phyloP scores from a whole-genome alignment of 1,140 invertebrate species.

The Drosophila equinoxialis region DNA sequence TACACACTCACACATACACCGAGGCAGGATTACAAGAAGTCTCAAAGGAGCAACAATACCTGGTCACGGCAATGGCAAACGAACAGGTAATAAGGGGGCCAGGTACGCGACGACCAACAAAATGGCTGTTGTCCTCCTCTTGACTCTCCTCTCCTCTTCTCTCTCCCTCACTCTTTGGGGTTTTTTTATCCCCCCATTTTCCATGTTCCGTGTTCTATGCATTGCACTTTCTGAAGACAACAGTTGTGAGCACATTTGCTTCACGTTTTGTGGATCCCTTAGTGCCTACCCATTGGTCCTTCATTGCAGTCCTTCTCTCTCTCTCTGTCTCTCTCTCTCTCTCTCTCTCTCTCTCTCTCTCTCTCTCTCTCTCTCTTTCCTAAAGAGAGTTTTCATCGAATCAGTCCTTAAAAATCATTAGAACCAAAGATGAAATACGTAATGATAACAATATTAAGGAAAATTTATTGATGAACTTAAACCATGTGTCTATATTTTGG shows the following conservation, averaged over 20 bases:
- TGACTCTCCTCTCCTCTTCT: constrained; percentile 38
- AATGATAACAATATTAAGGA: too few relatives aligned
- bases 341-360: too few relatives aligned
- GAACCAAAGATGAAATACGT: too few relatives aligned
- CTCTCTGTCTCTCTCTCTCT: too few relatives aligned
- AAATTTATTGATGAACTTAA: too few relatives aligned
- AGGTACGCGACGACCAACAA: constrained; percentile 24
- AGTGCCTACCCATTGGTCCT: not conserved
- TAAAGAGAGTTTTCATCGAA: too few relatives aligned
- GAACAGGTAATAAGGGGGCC: not conserved
- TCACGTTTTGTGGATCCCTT: not conserved
- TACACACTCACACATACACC: constrained; percentile 26
- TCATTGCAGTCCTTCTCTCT: too few relatives aligned
- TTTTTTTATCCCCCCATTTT: not conserved
- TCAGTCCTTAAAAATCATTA: too few relatives aligned
- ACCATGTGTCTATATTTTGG: too few relatives aligned
- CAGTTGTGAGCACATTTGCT: too few relatives aligned
- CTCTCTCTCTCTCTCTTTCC: too few relatives aligned
- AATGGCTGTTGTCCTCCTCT: constrained; percentile 55
- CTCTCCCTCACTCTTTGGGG: constrained; percentile 18
- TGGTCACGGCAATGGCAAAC: constrained; percentile 28
- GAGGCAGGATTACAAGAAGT: constrained; percentile 78
- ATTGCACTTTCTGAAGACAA: not conserved
- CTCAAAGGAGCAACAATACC: constrained; percentile 74
- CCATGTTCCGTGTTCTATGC: not conserved